Conservation (phyloP, 2,797 vertebrate genomes). For the Enteromius unitaeniatus region DNA sequence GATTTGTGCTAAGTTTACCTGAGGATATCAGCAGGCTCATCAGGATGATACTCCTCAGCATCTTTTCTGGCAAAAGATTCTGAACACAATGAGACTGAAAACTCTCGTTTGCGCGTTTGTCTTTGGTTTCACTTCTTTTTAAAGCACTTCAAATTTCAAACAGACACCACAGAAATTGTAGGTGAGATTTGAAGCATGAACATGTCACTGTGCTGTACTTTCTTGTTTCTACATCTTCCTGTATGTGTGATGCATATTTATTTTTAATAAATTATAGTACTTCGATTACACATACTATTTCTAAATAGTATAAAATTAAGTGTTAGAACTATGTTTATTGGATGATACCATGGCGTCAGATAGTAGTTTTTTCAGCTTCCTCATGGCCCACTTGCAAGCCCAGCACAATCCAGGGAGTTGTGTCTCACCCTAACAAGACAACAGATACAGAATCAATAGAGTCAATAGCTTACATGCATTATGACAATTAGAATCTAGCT, state of each 20-base stretch:
- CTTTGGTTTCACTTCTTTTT: neutral
- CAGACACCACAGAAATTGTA: neutral
- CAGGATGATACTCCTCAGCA: neutral
- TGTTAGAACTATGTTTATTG: neutral
- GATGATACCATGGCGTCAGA: neutral
- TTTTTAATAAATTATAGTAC: neutral
- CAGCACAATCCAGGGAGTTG: slow-evolving; percentile 58
- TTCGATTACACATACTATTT: neutral
- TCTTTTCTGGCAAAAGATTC: slow-evolving; percentile 1
- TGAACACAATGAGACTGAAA: neutral
- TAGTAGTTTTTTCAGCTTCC: slow-evolving; percentile 55
- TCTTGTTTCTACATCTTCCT: neutral
- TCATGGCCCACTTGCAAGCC: slow-evolving; percentile 64
- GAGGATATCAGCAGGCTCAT: slow-evolving; percentile 7
- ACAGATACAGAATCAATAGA: neutral
- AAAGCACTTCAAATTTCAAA: neutral
- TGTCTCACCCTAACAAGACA: neutral
- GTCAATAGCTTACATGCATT: no score
- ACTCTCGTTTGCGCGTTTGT: neutral
- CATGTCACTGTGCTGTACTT: neutral
- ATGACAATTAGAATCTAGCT: no score
- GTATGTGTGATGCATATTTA: neutral
- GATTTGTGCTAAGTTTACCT: neutral
- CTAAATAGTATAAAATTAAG: neutral
- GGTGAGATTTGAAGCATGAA: neutral